Evolutionary conservation across 2,888 invertebrate genomes (phyloP).

Genomic region (Megalurothrips usitatus): DNA sequence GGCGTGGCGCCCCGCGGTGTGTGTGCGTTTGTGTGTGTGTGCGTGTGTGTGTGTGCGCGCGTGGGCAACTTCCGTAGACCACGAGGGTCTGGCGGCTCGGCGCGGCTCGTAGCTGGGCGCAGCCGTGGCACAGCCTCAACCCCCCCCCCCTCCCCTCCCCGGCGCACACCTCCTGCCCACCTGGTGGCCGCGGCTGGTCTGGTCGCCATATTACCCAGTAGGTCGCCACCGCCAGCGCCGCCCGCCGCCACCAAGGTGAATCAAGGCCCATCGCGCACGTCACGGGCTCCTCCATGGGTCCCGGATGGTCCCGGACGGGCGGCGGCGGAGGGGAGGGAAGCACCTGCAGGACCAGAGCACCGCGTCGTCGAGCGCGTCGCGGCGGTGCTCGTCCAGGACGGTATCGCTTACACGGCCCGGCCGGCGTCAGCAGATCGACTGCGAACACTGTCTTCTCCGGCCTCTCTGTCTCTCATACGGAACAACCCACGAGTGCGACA

Average conservation of each 20-base stretch:
- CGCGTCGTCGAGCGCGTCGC: too few relatives aligned
- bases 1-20: not conserved
- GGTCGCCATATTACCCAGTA: too few relatives aligned
- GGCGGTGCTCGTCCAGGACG: too few relatives aligned
- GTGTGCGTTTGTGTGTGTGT: not conserved
- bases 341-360: too few relatives aligned
- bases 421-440: not conserved
- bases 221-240: not conserved
- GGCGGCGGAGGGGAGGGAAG: too few relatives aligned
- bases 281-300: not conserved
- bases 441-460: too few relatives aligned
- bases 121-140: not conserved
- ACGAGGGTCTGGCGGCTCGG: not conserved
- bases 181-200: constrained; percentile 13
- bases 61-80: constrained; percentile 24
- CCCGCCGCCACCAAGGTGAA: not conserved
- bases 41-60: not conserved
- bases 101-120: constrained; percentile 1
- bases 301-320: too few relatives aligned
- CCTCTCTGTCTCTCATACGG: too few relatives aligned
- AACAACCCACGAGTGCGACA: too few relatives aligned
- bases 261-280: not conserved
- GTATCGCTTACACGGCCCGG: not conserved
- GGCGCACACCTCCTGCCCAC: not conserved
- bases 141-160: not conserved